Evolutionary conservation across 2,888 invertebrate species (phyloP), one percentile per base, ranked within the genome.

Genomic region (Cryptocephalus moraei): DNA sequence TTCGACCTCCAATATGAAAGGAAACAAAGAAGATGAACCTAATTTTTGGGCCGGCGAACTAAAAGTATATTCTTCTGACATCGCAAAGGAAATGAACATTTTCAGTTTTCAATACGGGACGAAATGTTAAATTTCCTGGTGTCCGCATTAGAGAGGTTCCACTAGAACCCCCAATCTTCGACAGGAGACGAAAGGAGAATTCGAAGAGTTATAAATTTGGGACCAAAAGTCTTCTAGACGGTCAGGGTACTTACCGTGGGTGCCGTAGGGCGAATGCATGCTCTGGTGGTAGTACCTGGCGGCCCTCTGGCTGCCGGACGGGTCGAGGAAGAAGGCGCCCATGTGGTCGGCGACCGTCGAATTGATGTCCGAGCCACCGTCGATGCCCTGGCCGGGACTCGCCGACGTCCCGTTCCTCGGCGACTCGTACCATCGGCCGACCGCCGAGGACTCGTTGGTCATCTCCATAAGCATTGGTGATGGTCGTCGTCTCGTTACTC

Each of bases 271-370:
- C 51, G 71, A 69, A 52, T 73, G 73, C 73, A 73, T 73, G 52
- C 70, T 72, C 60, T 72, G 73, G 55, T 73, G 73, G 60, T 73
- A 73, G 54, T 72, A 72, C 57, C 72, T 61, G 13, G 70, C 69
- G 14, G 70, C 71, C 52, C 71, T 58, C 48, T 71, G 72, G 39
- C 66, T 64, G 13, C 70, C 70, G 42, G 70, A 68, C 3, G 71
- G 72, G 52, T 72, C 72, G 50, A 72, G 57, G 56, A 73, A 73
- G 59, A 73, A 72, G 41, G 67, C 66, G 22, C 72, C 71, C 73
- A 73, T 73, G 57, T 72, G 72, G 52, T 72, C 72, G 43, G 71
- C 71, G 38, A 72, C 71, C 57, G 69, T 69, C 43, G 68, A 64
- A 55, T 70, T 68, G 52, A 70, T 60, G 56, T 71, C 70, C 52